Evolutionary conservation across 2,888 invertebrate species (phyloP).

Genomic region (Rhingia rostrata): DNA sequence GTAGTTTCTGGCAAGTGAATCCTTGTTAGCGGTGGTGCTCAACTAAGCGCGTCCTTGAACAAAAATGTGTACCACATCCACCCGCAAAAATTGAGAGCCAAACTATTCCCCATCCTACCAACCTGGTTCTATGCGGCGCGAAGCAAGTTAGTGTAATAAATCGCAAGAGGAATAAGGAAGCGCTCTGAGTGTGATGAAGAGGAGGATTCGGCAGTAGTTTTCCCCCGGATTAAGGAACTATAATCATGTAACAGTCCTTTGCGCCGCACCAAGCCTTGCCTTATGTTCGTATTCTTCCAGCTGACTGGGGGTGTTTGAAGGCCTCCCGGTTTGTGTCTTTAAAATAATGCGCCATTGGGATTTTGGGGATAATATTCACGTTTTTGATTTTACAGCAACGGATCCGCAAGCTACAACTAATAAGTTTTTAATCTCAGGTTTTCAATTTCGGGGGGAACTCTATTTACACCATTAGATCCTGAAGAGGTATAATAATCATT

Average conservation of each 20-base stretch:
- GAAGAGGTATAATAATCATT: constrained; percentile 26
- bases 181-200: constrained; percentile 16
- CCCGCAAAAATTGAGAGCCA: constrained; percentile 35
- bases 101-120: constrained; percentile 5
- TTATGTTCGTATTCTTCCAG: not conserved
- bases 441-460: constrained; percentile 3
- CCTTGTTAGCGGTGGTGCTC: constrained; percentile 63
- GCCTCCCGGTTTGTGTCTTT: constrained; percentile 1
- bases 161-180: constrained; percentile 43
- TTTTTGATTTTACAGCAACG: constrained; percentile 6
- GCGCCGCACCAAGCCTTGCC: not conserved
- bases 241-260: constrained; percentile 11
- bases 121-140: not conserved
- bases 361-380: constrained; percentile 34
- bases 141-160: constrained; percentile 27
- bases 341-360: constrained; percentile 23
- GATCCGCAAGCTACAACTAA: not conserved
- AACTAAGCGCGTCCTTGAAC: constrained; percentile 48
- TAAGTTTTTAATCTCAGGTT: constrained; percentile 18
- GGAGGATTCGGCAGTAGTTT: constrained; percentile 28
- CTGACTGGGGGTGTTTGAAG: constrained; percentile 3
- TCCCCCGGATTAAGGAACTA: constrained; percentile 41
- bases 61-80: not conserved
- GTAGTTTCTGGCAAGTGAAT: constrained; percentile 71
- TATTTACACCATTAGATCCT: constrained; percentile 8